Conservation (phyloP, 1,140 invertebrate genomes). For the Heliothis virescens region DNA sequence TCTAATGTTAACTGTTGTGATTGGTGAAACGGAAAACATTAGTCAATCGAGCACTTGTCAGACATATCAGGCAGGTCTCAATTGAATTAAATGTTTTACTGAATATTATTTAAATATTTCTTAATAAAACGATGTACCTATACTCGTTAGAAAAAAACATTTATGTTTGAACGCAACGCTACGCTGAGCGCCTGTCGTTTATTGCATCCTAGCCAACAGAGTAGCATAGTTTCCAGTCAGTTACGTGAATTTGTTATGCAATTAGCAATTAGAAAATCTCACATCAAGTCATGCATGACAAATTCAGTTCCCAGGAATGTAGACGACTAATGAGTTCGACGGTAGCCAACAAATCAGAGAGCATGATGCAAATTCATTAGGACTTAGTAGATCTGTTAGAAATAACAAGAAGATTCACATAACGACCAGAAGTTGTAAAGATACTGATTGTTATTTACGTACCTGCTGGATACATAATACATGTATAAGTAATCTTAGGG, state of each 20-base stretch:
- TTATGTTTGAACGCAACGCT: too few species aligned
- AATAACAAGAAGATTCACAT: background rate
- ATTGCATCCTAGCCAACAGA: background rate
- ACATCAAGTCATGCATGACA: conserved; percentile 34
- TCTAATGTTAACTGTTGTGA: too few species aligned
- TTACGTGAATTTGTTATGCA: conserved; percentile 37
- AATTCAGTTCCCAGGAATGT: conserved; percentile 21
- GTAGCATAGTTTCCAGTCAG: background rate
- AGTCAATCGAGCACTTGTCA: too few species aligned
- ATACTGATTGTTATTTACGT: conserved; percentile 2
- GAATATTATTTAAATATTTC: too few species aligned
- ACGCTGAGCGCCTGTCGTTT: too few species aligned
- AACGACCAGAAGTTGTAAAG: background rate
- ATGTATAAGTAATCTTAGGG: conserved; percentile 15
- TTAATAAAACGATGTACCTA: too few species aligned
- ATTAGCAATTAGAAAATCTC: conserved; percentile 31
- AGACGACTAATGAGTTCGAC: conserved; percentile 7
- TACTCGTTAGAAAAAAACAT: too few species aligned
- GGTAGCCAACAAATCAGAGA: conserved; percentile 3
- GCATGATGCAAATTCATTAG: background rate
- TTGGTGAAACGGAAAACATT: too few species aligned
- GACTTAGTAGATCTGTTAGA: background rate
- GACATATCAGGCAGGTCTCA: too few species aligned
- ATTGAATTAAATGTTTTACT: too few species aligned
- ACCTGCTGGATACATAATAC: background rate